phyloP scores from a whole-genome alignment of 2,113 vertebrate species.

The Cynopterus brachyotis region DNA sequence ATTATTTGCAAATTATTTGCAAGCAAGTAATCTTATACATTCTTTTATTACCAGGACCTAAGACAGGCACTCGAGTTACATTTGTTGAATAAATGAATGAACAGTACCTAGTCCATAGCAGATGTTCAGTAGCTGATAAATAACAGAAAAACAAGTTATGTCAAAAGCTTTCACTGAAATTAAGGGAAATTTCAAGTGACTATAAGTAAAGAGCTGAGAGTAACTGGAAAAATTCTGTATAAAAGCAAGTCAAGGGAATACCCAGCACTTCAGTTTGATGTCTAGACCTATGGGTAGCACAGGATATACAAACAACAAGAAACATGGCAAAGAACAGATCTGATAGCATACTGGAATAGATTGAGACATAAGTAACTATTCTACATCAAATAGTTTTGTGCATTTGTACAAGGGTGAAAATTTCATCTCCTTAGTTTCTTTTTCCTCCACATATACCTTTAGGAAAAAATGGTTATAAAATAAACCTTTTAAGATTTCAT shows the following conservation, averaged over 20 bases:
- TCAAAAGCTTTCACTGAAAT: neutral
- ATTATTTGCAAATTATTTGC: neutral
- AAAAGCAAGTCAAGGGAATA: neutral
- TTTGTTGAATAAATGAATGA: neutral
- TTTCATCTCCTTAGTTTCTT: constrained; percentile 62
- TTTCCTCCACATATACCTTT: constrained; percentile 49
- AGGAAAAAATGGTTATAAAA: constrained; percentile 72
- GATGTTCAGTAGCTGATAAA: neutral
- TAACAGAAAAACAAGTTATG: neutral
- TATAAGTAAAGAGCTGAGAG: neutral
- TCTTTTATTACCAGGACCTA: neutral
- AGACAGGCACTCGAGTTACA: neutral
- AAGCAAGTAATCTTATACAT: neutral
- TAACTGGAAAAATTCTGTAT: neutral
- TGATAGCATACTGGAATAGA: constrained; percentile 65
- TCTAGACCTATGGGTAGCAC: neutral
- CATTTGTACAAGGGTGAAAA: constrained; percentile 60
- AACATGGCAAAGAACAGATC: constrained; percentile 48
- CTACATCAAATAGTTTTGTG: constrained; percentile 63
- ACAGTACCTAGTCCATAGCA: neutral
- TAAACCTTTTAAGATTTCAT: constrained; percentile 64
- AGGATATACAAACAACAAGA: constrained; percentile 54
- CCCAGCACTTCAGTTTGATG: constrained; percentile 38
- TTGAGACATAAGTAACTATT: constrained; percentile 66
- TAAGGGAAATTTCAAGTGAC: neutral